Evolutionary conservation across 2,113 vertebrate species (phyloP).

Genomic region (Catagonus wagneri): DNA sequence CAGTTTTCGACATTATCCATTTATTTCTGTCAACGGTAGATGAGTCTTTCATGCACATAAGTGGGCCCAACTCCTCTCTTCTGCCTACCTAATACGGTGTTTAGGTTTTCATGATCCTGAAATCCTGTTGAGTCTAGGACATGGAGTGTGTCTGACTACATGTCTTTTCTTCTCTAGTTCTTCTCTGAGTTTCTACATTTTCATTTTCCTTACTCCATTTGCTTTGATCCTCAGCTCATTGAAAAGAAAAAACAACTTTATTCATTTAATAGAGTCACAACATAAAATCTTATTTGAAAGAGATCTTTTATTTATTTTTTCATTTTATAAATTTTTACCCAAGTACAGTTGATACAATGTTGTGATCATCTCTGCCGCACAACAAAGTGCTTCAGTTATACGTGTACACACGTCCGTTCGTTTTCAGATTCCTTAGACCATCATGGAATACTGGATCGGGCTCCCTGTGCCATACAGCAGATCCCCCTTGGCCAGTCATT

Average conservation of each 20-base stretch:
- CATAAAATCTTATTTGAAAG: neutral
- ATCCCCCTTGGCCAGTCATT: no score
- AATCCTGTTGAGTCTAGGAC: neutral
- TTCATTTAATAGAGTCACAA: neutral
- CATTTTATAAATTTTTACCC: no score
- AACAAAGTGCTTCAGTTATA: no score
- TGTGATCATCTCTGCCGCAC: no score
- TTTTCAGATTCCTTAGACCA: no score
- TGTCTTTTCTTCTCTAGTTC: neutral
- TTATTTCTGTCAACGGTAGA: neutral
- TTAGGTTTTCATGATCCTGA: neutral
- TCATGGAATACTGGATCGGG: no score
- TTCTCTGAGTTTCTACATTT: neutral
- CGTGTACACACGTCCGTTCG: no score
- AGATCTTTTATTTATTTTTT: no score
- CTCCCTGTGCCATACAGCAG: no score
- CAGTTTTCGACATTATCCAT: neutral
- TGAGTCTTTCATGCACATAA: neutral
- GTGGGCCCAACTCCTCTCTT: neutral
- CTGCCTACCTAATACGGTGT: neutral
- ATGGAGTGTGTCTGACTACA: accelerated
- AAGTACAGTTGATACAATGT: no score
- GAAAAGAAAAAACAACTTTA: no score
- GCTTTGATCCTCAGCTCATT: neutral
- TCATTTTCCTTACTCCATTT: neutral